Percentiles rank a stretch among this genome's conserved stretches.
Evolutionary conservation across 2,797 vertebrate genomes (phyloP).

Genomic region (Micropoecilia bifurca): DNA sequence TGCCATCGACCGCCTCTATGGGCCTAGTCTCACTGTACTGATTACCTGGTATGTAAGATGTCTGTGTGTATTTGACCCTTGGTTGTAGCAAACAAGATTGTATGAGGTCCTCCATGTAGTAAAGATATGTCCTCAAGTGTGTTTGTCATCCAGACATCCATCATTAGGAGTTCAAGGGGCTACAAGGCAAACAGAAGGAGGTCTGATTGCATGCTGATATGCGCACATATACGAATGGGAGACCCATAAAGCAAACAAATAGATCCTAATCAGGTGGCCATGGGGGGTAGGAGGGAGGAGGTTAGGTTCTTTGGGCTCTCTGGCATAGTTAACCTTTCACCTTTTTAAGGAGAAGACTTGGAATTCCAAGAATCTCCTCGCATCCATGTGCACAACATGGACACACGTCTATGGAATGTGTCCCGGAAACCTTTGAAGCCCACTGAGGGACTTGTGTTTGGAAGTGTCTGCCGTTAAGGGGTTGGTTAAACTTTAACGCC

Average conservation of each 20-base stretch:
- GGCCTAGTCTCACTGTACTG: constrained; percentile 66
- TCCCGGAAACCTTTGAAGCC: constrained; percentile 67
- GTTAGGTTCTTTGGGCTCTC: constrained; percentile 61
- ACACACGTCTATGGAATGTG: constrained; percentile 43
- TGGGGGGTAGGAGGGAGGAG: constrained; percentile 47
- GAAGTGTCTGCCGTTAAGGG: constrained; percentile 36
- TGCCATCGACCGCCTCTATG: constrained; percentile 64
- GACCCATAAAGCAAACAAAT: constrained; percentile 69
- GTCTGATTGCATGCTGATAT: constrained; percentile 40
- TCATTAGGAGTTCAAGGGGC: constrained; percentile 39
- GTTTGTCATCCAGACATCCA: constrained; percentile 42
- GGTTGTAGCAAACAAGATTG: background rate
- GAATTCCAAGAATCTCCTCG: constrained; percentile 73
- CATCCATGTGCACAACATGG: constrained; percentile 39
- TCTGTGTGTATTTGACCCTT: constrained; percentile 22
- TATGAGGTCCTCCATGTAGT: background rate
- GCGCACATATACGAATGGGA: constrained; percentile 29
- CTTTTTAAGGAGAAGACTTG: constrained; percentile 38
- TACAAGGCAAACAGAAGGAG: constrained; percentile 42
- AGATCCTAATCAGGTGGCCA: constrained; percentile 58
- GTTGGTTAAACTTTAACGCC: constrained; percentile 48
- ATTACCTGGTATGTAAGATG: constrained; percentile 69
- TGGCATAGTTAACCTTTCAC: constrained; percentile 61
- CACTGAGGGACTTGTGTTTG: constrained; percentile 37
- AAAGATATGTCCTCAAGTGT: constrained; percentile 16